These are phyloP conservation scores for Phylloscopus collybita DNA, from an alignment of 2,797 vertebrate genomes.

Conservation along the genomic window DNA sequence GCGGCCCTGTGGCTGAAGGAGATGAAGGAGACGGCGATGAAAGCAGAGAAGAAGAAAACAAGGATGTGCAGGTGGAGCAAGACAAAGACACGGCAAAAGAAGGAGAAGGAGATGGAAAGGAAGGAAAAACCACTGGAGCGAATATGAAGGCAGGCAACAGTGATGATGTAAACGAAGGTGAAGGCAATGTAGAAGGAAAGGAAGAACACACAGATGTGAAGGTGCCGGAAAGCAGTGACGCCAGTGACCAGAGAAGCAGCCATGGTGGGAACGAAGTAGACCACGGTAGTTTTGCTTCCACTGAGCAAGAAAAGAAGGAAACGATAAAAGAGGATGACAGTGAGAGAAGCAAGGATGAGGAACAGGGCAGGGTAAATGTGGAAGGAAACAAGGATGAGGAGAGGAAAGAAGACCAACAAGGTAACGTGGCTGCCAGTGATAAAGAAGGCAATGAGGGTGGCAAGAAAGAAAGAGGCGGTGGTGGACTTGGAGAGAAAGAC, in stretches of 20 bases:
- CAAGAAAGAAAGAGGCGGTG: no score
- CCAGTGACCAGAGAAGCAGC: no score
- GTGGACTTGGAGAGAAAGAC: fast-evolving
- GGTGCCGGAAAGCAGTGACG: background rate
- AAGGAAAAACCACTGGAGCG: no score
- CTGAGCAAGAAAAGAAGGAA: background rate
- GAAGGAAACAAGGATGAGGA: background rate
- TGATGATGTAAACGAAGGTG: no score
- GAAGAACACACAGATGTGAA: no score
- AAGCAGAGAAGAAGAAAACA: no score
- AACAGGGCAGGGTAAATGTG: background rate
- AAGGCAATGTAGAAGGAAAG: no score
- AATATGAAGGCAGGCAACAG: no score
- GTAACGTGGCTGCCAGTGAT: background rate
- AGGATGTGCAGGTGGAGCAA: no score
- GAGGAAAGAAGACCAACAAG: background rate
- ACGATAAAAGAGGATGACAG: fast-evolving
- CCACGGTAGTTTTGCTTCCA: fast-evolving
- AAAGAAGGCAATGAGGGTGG: background rate
- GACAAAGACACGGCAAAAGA: no score
- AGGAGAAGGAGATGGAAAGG: no score
- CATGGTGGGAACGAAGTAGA: fast-evolving
- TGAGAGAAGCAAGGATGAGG: no score
- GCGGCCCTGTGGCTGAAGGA: background rate
- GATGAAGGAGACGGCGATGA: fast-evolving